Evolutionary conservation across 2,888 invertebrate species (phyloP).

Genomic region (Pandemis cinnamomeana): DNA sequence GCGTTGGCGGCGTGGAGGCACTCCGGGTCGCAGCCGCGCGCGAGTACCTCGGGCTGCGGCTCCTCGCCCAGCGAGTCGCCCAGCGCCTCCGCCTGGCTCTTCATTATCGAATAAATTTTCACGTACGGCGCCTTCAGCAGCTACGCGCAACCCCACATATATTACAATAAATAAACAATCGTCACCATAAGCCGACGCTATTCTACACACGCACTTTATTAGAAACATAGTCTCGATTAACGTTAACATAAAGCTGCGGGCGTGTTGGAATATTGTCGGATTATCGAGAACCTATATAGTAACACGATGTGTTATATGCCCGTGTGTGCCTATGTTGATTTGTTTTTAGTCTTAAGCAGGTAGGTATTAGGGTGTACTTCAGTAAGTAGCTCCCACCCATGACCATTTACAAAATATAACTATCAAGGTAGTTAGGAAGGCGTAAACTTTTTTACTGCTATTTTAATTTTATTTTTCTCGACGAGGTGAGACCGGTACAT

Average conservation of each 20-base stretch:
- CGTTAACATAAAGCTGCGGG: not conserved
- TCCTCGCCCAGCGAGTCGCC: constrained; percentile 82
- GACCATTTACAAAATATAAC: not conserved
- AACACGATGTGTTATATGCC: constrained; percentile 26
- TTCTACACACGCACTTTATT: constrained; percentile 4
- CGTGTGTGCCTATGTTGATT: constrained; percentile 25
- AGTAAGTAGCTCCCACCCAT: not conserved
- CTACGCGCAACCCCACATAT: constrained; percentile 81
- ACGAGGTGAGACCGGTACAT: not conserved
- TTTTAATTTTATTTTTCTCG: not conserved
- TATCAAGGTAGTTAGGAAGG: not conserved
- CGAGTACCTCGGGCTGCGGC: constrained; percentile 78
- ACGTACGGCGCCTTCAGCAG: constrained; percentile 98
- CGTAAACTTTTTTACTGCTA: not conserved
- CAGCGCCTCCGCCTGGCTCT: constrained; percentile 92
- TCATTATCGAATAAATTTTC: constrained; percentile 98
- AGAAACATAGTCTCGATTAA: not conserved
- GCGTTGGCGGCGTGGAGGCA: not conserved
- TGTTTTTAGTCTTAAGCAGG: constrained; percentile 3
- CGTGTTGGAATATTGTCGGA: constrained; percentile 30
- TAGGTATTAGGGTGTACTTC: not conserved
- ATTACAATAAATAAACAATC: constrained; percentile 48
- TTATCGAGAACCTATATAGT: constrained; percentile 12
- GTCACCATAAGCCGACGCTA: constrained; percentile 35
- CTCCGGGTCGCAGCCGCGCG: constrained; percentile 37